These are phyloP conservation scores for Argynnis bischoffii DNA, from an alignment of 2,888 invertebrate species.

Conservation along the genomic window DNA sequence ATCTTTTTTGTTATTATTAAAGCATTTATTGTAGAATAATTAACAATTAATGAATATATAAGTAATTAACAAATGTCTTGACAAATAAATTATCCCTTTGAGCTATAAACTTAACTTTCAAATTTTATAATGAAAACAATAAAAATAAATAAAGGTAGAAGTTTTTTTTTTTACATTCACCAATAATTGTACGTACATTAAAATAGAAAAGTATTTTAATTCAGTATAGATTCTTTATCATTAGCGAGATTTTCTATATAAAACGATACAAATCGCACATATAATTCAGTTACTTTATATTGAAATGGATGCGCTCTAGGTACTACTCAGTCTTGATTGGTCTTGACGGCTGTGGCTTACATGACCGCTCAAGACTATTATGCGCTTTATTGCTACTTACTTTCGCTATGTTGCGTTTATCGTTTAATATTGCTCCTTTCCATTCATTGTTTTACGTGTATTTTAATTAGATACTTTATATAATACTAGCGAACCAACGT, in stretches of 20 bases:
- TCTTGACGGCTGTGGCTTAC: constrained; percentile 26
- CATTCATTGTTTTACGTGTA: not conserved
- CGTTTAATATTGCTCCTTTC: not conserved
- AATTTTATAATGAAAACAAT: too few species aligned
- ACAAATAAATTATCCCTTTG: too few species aligned
- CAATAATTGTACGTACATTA: not conserved
- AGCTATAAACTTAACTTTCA: too few species aligned
- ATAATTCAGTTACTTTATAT: constrained; percentile 17
- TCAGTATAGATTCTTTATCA: not conserved
- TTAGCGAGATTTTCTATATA: constrained; percentile 2
- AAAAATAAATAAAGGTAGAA: too few species aligned
- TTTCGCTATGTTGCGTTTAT: constrained; percentile 12
- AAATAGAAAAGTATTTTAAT: not conserved
- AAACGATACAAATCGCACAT: constrained; percentile 5
- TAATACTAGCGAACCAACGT: too few species aligned
- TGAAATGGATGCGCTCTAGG: constrained; percentile 24
- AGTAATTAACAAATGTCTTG: too few species aligned
- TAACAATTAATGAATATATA: too few species aligned
- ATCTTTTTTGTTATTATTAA: too few species aligned
- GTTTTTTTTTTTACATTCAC: too few species aligned
- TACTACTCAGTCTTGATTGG: constrained; percentile 23
- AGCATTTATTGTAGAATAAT: too few species aligned
- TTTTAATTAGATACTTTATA: constrained; percentile 1
- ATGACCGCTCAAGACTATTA: constrained; percentile 7
- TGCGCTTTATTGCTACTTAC: constrained; percentile 19